These are phyloP conservation scores for Brachionus sp. DNA, from an alignment of 1,140 invertebrate genomes.

Conservation along the genomic window DNA sequence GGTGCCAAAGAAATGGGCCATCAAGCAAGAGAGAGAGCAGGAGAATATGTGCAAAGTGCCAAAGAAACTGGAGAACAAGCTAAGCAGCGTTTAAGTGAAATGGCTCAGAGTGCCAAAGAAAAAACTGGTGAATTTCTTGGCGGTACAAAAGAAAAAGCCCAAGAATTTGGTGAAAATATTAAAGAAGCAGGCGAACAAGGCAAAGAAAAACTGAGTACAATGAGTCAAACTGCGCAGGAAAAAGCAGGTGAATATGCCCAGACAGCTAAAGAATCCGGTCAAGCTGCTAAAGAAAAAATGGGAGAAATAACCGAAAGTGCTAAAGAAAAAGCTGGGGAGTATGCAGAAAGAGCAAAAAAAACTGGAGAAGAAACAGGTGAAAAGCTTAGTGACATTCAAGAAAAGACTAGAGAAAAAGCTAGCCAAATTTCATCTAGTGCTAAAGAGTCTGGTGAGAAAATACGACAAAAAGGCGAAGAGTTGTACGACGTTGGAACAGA, in stretches of 20 bases:
- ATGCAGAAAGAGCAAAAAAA: background rate
- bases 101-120: background rate
- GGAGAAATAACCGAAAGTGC: background rate
- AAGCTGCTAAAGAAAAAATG: background rate
- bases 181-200: background rate
- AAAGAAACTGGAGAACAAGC: background rate
- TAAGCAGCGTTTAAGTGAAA: background rate
- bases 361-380: background rate
- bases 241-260: background rate
- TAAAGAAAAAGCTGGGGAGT: constrained; percentile 17
- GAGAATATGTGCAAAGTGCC: background rate
- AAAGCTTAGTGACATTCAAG: background rate
- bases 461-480: background rate
- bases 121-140: background rate
- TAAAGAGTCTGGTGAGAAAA: background rate
- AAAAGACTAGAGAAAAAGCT: background rate
- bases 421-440: background rate
- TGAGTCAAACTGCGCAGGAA: background rate
- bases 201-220: background rate
- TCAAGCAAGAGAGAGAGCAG: background rate
- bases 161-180: background rate
- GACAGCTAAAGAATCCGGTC: background rate
- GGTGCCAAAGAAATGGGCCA: background rate
- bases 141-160: background rate
- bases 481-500: background rate